Conservation (phyloP, 2,888 invertebrate genomes). For the Nipponacmea schrenckii region DNA sequence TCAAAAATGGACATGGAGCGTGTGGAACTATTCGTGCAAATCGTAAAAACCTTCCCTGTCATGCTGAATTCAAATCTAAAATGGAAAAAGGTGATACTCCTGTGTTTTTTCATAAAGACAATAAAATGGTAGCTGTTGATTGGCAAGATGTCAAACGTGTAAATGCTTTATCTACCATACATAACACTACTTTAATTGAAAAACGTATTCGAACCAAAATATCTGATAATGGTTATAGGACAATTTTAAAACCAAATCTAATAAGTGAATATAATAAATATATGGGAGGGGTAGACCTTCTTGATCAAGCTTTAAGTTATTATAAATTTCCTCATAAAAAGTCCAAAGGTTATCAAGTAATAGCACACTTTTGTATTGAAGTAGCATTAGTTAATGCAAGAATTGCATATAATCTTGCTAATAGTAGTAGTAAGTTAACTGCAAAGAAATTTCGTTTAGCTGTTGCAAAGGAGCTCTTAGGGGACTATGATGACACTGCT, state of each 20-base stretch:
- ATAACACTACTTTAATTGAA: not conserved
- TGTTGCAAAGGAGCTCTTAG: not conserved
- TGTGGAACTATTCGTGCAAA: too few relatives aligned
- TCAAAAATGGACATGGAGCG: not conserved
- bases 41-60: too few relatives aligned
- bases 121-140: not conserved
- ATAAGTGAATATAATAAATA: not conserved
- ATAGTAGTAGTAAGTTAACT: not conserved
- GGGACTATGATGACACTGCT: not conserved
- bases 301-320: not conserved
- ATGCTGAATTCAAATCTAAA: not conserved
- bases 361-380: not conserved
- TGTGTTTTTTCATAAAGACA: not conserved
- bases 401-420: not conserved
- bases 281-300: not conserved
- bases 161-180: not conserved
- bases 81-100: not conserved
- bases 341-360: not conserved
- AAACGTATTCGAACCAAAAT: not conserved
- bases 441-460: not conserved
- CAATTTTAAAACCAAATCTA: not conserved
- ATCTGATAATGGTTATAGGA: not conserved
- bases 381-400: not conserved
- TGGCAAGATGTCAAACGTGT: not conserved
- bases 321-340: not conserved